Evolutionary conservation across 2,797 vertebrate species (phyloP), one percentile per base, ranked within the genome.

Genomic region (Chelon auratus): DNA sequence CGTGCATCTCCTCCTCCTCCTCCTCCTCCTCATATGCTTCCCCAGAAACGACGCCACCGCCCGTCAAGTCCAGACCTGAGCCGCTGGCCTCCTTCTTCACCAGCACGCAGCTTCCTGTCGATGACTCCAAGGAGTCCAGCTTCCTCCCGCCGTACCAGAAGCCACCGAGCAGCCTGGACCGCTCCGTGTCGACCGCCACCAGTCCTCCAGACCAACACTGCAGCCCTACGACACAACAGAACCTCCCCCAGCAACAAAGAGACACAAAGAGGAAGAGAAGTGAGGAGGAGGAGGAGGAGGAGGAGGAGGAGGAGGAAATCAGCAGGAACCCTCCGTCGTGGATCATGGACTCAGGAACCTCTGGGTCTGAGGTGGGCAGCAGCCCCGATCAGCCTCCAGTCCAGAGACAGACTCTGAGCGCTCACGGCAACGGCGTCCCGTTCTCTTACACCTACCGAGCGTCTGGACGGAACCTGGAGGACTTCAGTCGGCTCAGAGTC

Each of bases 371-470:
- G 11, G 65, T 63, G 1, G 14, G 20, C n/a, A 40, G 17, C 55
- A n/a, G 68, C 58, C 57, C 40, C 10, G 14, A 14, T 3, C 57
- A 9, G 30, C 18, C 18, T 1, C 1, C 18, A 0, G 2, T 3
- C 18, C 2, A 0, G 0, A 77, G 57, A 0, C 47, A 37, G 9
- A 12, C 9, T 0, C 48, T 78, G 9, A 51, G 30, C 0, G 36
- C 76, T 11, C 93, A 93, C 75, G 13, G 37, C 0, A 79, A 90
- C 1, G 83, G 88, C 37, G 36, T 0, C 4, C 18, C 4, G 0
- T 91, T 93, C 77, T 68, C 78, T 0, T 92, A 90, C 77, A 54
- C 67, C 0, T 92, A 92, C 80, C 37, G 24, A 5, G 70, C 72
- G 33, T 70, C 73, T 0, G 80, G 55, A 7, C 71, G 83, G 48